Evolutionary conservation across 2,113 vertebrate species (phyloP).

Genomic region (Arizona elegans): DNA sequence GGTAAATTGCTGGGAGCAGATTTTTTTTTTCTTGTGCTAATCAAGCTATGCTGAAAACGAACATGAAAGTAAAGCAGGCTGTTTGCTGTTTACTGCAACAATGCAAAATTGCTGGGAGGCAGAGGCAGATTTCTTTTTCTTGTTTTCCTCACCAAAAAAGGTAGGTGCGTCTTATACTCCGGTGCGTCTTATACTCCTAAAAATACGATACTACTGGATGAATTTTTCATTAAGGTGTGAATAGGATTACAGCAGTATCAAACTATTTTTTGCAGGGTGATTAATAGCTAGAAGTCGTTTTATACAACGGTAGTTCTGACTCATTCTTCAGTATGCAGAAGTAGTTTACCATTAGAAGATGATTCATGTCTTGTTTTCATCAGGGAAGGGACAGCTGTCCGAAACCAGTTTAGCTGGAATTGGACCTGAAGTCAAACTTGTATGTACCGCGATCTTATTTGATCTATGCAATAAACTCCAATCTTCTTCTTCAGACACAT

Average conservation of each 20-base stretch:
- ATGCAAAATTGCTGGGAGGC: too few relatives aligned
- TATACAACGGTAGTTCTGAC: neutral
- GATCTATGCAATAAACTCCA: neutral
- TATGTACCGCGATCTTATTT: neutral
- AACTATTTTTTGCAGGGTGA: neutral
- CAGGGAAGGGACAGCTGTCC: neutral
- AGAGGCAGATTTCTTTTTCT: too few relatives aligned
- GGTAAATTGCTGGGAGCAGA: too few relatives aligned
- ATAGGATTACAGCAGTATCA: neutral
- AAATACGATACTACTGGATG: neutral
- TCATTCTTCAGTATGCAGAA: neutral
- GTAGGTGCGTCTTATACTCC: too few relatives aligned
- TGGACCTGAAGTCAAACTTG: neutral
- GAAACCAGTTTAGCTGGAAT: constrained; percentile 9
- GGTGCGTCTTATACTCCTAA: too few relatives aligned
- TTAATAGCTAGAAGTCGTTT: neutral
- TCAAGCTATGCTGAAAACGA: too few relatives aligned
- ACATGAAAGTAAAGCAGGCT: too few relatives aligned
- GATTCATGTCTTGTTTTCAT: neutral
- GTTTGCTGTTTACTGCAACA: too few relatives aligned
- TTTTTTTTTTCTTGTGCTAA: too few relatives aligned
- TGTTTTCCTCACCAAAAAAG: too few relatives aligned
- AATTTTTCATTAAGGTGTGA: neutral
- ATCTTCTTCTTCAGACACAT: constrained; percentile 74
- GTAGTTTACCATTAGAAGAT: neutral